These are phyloP conservation scores for Tiliqua scincoides DNA, from an alignment of 2,113 vertebrate genomes.

Conservation along the genomic window DNA sequence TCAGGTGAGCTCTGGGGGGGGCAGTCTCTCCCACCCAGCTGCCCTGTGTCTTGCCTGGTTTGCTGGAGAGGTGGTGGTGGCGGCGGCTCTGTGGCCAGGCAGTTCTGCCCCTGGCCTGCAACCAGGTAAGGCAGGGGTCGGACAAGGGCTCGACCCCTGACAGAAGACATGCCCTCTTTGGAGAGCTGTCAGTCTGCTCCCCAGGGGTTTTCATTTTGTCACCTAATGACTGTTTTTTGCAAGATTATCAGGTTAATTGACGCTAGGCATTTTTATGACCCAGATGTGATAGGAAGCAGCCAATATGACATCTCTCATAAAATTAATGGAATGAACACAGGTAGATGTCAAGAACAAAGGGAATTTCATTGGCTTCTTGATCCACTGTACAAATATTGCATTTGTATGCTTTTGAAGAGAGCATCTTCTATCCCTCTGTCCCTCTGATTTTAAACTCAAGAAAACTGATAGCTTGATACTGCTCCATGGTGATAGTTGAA, in stretches of 20 bases:
- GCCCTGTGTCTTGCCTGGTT: no score
- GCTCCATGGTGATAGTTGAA: background rate
- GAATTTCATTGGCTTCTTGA: background rate
- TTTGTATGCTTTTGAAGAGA: background rate
- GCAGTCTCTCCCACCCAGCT: no score
- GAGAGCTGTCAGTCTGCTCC: background rate
- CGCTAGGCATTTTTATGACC: background rate
- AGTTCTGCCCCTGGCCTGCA: no score
- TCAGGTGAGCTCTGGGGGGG: no score
- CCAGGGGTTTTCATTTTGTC: conserved; percentile 10
- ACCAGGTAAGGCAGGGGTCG: no score
- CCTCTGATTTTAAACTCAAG: conserved; percentile 1
- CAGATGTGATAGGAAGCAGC: conserved; percentile 15
- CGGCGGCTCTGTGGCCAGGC: no score
- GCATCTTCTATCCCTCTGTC: background rate
- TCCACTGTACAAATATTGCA: background rate
- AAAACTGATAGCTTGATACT: background rate
- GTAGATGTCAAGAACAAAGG: conserved; percentile 1
- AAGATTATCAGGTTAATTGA: conserved; percentile 9
- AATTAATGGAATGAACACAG: conserved; percentile 18
- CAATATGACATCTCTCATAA: conserved; percentile 12
- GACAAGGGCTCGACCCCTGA: no score
- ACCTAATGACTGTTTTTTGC: conserved; percentile 10
- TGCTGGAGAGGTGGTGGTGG: no score
- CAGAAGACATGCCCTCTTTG: background rate